Base-by-base conservation (phyloP, 2,797 vertebrate species). In the Pteronotus mesoamericanus region DNA sequence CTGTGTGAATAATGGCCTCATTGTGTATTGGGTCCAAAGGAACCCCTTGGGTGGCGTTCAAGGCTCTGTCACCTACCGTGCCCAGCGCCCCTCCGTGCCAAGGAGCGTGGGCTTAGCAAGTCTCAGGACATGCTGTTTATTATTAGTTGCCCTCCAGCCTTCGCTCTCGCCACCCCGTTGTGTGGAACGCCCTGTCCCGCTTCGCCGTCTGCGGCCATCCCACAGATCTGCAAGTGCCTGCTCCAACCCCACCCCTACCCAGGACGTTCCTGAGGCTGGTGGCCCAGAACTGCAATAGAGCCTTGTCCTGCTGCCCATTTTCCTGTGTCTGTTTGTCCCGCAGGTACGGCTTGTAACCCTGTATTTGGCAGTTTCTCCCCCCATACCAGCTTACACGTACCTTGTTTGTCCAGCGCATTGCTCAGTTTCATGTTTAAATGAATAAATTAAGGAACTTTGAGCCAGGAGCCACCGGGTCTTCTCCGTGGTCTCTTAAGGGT, bases 201-300 rank as follows among this genome's bases (percentile, higher is more conserved):
- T 39, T 46, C 21, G 9, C 53, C 7, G 1, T 7, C 57, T 46
- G 66, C 18, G 1, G 26, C 11, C 6, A 4, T 6, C 55, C n/a
- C 21, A 3, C 26, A 21, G 16, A n/a, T 44, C 92, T 29, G 42
- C 51, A 6, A 1, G 12, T 29, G 53, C 78, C 86, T 22, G 26
- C 19, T 46, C 9, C 16, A 1, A 0, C 5, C 9, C 24, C 24
- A 14, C 4, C 21, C 10, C 8, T 0, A n/a, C 39, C 18, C 1
- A 2, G 59, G 68, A 34, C 34, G 12, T 10, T 6, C 37, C 86
- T 24, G 57, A n/a, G 44, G 48, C 29, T 26, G 1, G 37, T 9
- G n/a, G 26, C 26, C 3, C 2, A 2, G 12, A 34, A 2, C 48
- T 3, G 15, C 64, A 1, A 0, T 2, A 21, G 4, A 18, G 64